Percentiles rank a stretch among this genome's conserved stretches.
Evolutionary conservation across 2,797 vertebrate genomes (phyloP).

Genomic region (Choloepus didactylus): DNA sequence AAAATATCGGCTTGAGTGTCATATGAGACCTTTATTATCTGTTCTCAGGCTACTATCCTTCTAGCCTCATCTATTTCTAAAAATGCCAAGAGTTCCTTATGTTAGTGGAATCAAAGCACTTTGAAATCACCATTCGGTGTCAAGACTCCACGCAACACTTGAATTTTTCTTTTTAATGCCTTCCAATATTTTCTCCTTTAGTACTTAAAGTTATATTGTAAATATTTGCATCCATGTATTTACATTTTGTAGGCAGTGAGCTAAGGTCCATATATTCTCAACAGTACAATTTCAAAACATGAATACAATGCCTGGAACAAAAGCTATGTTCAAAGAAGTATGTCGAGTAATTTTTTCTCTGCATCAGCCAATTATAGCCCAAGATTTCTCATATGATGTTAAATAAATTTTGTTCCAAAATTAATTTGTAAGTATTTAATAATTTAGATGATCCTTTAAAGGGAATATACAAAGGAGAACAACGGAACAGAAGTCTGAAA

Average conservation of each 20-base stretch:
- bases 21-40: not conserved
- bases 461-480: not conserved
- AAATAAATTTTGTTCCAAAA: not conserved
- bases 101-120: not conserved
- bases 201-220: not conserved
- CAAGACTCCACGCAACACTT: not conserved
- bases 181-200: not conserved
- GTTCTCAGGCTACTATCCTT: not conserved
- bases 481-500: not conserved
- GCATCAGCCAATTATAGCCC: not conserved
- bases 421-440: not conserved
- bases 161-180: not conserved
- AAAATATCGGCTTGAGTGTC: not conserved
- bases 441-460: not conserved
- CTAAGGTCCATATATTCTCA: constrained; percentile 6
- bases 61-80: not conserved
- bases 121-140: constrained; percentile 10
- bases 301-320: not conserved
- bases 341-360: not conserved
- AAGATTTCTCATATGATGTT: not conserved
- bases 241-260: not conserved
- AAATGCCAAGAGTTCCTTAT: not conserved
- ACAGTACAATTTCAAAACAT: constrained; percentile 36
- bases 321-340: not conserved
- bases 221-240: not conserved